Percentiles rank a stretch among this genome's conserved stretches.
phyloP scores from a whole-genome alignment of 2,797 vertebrate species.

The Aselliscus stoliczkanus region DNA sequence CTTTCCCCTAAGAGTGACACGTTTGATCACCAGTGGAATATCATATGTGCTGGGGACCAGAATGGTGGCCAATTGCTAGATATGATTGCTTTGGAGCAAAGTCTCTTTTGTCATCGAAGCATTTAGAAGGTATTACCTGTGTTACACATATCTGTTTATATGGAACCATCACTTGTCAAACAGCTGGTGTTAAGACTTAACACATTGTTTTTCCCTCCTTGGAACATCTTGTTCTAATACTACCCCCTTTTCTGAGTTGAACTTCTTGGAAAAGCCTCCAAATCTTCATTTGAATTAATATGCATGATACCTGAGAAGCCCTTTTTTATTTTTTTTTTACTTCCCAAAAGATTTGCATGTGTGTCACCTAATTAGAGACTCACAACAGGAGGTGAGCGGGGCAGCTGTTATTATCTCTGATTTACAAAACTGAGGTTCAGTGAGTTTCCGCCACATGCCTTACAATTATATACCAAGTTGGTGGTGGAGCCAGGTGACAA shows the following conservation, averaged over 20 bases:
- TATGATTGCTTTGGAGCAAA: background rate
- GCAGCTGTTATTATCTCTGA: background rate
- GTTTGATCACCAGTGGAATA: background rate
- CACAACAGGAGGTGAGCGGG: background rate
- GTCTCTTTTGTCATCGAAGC: background rate
- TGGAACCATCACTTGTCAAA: background rate
- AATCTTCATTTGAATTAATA: background rate
- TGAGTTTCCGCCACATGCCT: background rate
- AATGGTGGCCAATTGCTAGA: background rate
- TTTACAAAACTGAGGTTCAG: background rate
- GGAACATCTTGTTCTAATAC: background rate
- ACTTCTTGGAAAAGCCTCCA: background rate
- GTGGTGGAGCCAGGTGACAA: background rate
- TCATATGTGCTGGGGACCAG: background rate
- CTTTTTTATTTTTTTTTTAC: slow-evolving; percentile 12
- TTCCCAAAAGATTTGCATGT: background rate
- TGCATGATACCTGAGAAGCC: background rate
- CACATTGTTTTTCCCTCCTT: background rate
- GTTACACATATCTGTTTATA: background rate
- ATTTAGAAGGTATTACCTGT: background rate
- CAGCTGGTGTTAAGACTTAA: background rate
- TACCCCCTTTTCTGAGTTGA: background rate
- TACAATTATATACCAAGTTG: background rate
- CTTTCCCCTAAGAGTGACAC: background rate
- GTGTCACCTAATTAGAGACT: background rate